phyloP scores from a whole-genome alignment of 2,113 vertebrate genomes.

The Thamnophis sirtalis region DNA sequence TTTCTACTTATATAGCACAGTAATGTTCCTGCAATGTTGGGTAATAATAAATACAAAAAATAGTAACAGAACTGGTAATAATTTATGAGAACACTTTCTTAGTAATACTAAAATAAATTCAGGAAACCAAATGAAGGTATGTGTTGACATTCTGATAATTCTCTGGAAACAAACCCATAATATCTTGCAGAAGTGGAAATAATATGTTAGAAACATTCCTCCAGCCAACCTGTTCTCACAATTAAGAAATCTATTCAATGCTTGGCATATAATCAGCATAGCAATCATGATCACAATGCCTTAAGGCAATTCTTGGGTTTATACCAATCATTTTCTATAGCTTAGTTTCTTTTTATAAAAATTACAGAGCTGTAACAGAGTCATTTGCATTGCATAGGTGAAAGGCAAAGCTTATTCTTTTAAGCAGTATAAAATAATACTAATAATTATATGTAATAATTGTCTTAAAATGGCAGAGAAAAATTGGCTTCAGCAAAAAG shows the following conservation, averaged over 20 bases:
- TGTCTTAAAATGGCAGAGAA: neutral
- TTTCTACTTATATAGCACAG: neutral
- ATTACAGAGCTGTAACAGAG: neutral
- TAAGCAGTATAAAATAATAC: neutral
- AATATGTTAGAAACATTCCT: neutral
- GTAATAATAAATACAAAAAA: neutral
- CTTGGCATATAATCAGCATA: conserved; percentile 6
- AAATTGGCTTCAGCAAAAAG: neutral
- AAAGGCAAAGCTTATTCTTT: conserved; percentile 16
- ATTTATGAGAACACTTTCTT: neutral
- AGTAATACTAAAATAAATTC: conserved; percentile 13
- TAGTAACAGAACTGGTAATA: neutral
- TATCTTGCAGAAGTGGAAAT: conserved; percentile 2
- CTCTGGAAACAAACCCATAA: conserved; percentile 2
- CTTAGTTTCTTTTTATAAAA: neutral
- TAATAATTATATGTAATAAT: neutral
- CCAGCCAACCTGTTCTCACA: neutral
- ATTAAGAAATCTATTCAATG: neutral
- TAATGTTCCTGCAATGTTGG: neutral
- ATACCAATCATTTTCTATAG: neutral
- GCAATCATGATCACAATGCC: neutral
- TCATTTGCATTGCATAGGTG: neutral
- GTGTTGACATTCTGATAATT: conserved; percentile 10
- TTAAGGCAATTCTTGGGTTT: neutral
- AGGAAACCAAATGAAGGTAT: conserved; percentile 10